Conservation (phyloP, 2,888 invertebrate species). For the Pecten maximus region DNA sequence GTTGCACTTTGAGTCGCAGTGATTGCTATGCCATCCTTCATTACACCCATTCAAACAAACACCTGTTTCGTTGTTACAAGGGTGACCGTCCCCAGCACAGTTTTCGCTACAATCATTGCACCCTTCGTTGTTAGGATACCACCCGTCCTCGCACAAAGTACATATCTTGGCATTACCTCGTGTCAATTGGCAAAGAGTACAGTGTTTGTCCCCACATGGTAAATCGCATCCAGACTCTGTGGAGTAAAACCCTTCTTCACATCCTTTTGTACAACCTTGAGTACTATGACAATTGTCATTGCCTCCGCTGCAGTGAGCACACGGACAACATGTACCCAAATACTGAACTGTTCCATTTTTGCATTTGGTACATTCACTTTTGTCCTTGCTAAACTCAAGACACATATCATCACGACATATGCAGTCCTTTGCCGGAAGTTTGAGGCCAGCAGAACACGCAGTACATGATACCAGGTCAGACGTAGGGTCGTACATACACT, state of each 20-base stretch:
- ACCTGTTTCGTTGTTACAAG: slow-evolving; percentile 43
- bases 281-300: slow-evolving; percentile 40
- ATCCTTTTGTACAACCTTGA: slow-evolving; percentile 46
- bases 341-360: slow-evolving; percentile 40
- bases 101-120: slow-evolving; percentile 42
- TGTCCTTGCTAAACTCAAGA: not conserved
- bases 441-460: slow-evolving; percentile 35
- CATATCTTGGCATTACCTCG: not conserved
- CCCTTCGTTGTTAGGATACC: slow-evolving; percentile 45
- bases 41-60: slow-evolving; percentile 41
- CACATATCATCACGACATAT: slow-evolving; percentile 44
- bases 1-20: slow-evolving; percentile 36
- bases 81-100: slow-evolving; percentile 36
- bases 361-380: slow-evolving; percentile 36
- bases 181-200: not conserved
- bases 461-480: slow-evolving; percentile 38
- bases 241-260: slow-evolving; percentile 44
- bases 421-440: slow-evolving; percentile 46
- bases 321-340: slow-evolving; percentile 48
- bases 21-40: slow-evolving; percentile 37
- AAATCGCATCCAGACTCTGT: slow-evolving; percentile 42
- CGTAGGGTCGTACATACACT: slow-evolving; percentile 42
- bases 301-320: slow-evolving; percentile 42
- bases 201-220: slow-evolving; percentile 17
- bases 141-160: slow-evolving; percentile 30